Evolutionary conservation across 2,113 vertebrate species (phyloP), one percentile per base, ranked within the genome.

Genomic region (Hippocampus comes): DNA sequence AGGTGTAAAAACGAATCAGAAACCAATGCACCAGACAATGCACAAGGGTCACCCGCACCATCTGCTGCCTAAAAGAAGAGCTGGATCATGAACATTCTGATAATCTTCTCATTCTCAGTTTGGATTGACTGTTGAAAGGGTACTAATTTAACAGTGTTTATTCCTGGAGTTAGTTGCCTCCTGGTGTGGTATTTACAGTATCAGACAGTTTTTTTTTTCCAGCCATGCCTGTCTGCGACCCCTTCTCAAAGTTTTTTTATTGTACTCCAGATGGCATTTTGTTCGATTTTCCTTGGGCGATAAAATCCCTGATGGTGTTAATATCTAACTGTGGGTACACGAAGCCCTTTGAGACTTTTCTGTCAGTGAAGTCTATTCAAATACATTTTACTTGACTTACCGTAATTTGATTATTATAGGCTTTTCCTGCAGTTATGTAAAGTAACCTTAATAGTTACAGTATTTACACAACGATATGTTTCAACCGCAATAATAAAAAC

Each of bases 1-100:
- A 68, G 68, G 78, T 73, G 27, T 42, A 51, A 57, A 48, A 2
- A 42, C 21, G 6, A 5, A 48, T 42, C 5, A 41, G 43, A 73
- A 63, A 25, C 7, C 5, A 43, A 43, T 27, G 5, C 63, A 27
- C 63, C n/a, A 23, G 23, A 48, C 64, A 46, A 48, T 48, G 27
- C 57, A 60, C 25, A 7, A 23, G 63, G 41, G n/a, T 25, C 63
- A 65, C 63, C 21, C 15, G 63, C 41, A 43, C 42, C 7, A 46
- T 66, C 63, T 48, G 14, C 15, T n/a, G 42, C n/a, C 21, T 21
- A 23, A 64, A 23, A 64, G 34, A 64, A 42, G 63, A 64, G 10
- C 20, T 63, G 1, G 18, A 25, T 23, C 1, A 59, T 30, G 3
- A 60, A 30, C 4, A 43, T 6, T n/a, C 63, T 23, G 42, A 43